Conservation (phyloP, 2,888 invertebrate species). For the Polydrusus cervinus region DNA sequence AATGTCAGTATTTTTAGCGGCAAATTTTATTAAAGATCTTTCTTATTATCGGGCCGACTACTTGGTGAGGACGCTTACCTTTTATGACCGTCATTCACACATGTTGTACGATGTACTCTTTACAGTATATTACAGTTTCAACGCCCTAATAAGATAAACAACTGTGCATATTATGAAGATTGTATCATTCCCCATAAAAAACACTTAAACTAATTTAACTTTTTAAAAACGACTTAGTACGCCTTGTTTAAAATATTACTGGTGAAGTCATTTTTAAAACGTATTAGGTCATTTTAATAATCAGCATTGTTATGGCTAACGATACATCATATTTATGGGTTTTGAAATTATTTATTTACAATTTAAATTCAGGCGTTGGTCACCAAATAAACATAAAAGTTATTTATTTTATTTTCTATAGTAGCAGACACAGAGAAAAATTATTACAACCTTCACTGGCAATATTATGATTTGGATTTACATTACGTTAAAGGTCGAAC, state of each 20-base stretch:
- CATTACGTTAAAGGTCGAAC: too few relatives aligned
- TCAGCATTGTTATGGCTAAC: not conserved
- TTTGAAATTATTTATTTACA: not conserved
- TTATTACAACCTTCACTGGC: too few relatives aligned
- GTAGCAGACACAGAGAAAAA: too few relatives aligned
- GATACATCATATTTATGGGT: not conserved
- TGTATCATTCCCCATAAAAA: conserved; percentile 14
- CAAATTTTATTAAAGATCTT: too few relatives aligned
- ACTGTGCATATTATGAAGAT: not conserved
- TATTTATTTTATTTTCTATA: not conserved
- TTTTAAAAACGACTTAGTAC: conserved; percentile 16
- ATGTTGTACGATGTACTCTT: too few relatives aligned
- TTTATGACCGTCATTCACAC: too few relatives aligned
- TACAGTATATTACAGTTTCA: too few relatives aligned
- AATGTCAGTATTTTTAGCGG: too few relatives aligned
- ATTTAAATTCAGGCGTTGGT: not conserved
- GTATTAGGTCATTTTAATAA: conserved; percentile 24
- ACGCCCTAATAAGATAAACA: too few relatives aligned
- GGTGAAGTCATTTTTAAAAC: conserved; percentile 19
- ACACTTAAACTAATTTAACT: conserved; percentile 22
- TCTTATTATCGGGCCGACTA: too few relatives aligned
- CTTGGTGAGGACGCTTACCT: too few relatives aligned
- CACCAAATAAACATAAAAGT: not conserved
- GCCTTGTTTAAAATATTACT: conserved; percentile 20
- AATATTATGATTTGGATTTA: too few relatives aligned